Evolutionary conservation across 2,888 invertebrate species (phyloP).

Genomic region (Synergus laeviventris): DNA sequence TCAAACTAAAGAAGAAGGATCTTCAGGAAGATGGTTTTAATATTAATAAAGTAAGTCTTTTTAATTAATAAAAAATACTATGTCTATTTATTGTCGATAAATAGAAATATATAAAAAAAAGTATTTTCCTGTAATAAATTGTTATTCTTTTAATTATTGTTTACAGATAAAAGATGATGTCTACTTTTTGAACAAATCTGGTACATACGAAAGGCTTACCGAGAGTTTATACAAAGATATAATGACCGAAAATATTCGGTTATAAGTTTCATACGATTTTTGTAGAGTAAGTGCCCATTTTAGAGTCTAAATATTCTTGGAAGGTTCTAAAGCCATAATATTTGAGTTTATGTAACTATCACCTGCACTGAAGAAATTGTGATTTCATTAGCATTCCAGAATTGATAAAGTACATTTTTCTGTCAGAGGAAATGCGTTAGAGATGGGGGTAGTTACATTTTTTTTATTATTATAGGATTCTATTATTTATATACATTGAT

Average conservation of each 20-base stretch:
- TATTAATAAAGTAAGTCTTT: slow-evolving; percentile 82
- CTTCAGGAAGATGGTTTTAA: slow-evolving; percentile 92
- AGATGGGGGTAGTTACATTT: background rate
- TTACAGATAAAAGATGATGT: slow-evolving; percentile 82
- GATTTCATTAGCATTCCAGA: slow-evolving; percentile 13
- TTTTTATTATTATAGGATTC: background rate
- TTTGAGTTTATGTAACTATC: background rate
- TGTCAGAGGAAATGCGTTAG: background rate
- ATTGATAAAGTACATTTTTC: background rate
- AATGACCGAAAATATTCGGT: slow-evolving; percentile 59
- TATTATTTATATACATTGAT: background rate
- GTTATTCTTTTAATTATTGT: slow-evolving; percentile 61
- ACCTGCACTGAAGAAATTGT: background rate
- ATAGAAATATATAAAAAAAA: no score
- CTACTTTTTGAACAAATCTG: slow-evolving; percentile 82
- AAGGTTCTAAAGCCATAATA: background rate
- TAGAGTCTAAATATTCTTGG: slow-evolving; percentile 3
- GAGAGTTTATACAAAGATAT: slow-evolving; percentile 81
- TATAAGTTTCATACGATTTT: slow-evolving; percentile 9
- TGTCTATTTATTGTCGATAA: no score
- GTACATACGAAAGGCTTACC: slow-evolving; percentile 80
- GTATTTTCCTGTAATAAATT: background rate
- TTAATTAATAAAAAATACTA: background rate
- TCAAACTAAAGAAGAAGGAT: slow-evolving; percentile 93
- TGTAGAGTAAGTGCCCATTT: background rate